phyloP scores from a whole-genome alignment of 2,113 vertebrate species.

The Rhineura floridana region DNA sequence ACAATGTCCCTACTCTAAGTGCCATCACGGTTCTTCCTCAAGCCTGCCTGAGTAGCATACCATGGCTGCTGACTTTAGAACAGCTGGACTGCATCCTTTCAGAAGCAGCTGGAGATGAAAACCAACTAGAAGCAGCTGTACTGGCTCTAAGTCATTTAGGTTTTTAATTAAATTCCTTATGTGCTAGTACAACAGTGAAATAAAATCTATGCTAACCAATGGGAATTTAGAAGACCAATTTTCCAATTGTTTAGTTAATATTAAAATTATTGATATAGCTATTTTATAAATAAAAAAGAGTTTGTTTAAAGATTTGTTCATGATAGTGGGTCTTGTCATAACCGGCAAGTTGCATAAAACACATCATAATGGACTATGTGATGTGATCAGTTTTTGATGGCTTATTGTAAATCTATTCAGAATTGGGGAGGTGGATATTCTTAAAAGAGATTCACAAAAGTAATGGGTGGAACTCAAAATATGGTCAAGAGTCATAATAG shows the following conservation, averaged over 20 bases:
- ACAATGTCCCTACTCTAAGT: neutral
- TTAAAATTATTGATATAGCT: accelerated
- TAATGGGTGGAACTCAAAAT: constrained; percentile 60
- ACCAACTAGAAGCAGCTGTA: neutral
- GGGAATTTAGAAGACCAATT: neutral
- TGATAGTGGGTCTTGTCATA: neutral
- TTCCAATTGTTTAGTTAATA: neutral
- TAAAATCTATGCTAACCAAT: neutral
- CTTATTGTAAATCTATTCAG: neutral
- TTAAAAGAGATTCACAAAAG: constrained; percentile 67
- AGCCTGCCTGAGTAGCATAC: constrained; percentile 9
- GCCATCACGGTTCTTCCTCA: neutral
- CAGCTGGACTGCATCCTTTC: neutral
- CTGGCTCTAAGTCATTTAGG: neutral
- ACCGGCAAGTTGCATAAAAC: neutral
- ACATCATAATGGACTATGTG: neutral
- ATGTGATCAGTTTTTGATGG: neutral
- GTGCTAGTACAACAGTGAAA: neutral
- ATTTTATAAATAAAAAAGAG: neutral
- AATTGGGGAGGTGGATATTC: neutral
- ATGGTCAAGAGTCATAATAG: constrained; percentile 62
- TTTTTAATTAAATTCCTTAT: constrained; percentile 11
- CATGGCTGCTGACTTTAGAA: neutral
- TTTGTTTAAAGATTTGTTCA: neutral
- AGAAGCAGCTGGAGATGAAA: constrained; percentile 17